Percentiles rank a stretch among this genome's conserved stretches.
Conservation (phyloP, 2,113 vertebrate species). For the Parus major region DNA sequence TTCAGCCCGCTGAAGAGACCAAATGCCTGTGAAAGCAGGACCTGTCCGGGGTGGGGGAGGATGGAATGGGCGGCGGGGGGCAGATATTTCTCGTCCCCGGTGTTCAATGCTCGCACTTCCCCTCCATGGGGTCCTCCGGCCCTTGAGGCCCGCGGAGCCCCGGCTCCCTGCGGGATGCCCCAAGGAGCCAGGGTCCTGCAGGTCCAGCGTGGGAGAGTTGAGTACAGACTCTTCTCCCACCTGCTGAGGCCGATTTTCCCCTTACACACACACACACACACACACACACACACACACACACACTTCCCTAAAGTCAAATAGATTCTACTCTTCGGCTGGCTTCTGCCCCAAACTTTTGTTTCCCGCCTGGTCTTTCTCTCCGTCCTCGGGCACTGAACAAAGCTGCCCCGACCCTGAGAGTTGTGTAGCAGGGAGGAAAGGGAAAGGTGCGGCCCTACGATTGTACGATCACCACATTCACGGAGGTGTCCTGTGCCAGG, state of each 20-base stretch:
- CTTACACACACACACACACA: neutral
- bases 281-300: neutral
- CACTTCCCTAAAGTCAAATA: neutral
- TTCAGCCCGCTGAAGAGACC: neutral
- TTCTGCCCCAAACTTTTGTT: neutral
- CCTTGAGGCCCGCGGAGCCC: neutral
- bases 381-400: neutral
- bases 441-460: neutral
- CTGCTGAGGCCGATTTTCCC: neutral
- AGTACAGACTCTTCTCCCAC: neutral
- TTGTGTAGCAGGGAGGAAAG: neutral
- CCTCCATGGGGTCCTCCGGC: neutral
- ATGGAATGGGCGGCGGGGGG: neutral
- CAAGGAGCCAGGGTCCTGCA: neutral
- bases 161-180: neutral
- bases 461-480: neutral
- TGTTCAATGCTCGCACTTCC: neutral
- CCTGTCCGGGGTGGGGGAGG: neutral
- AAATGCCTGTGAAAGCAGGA: neutral
- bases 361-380: neutral
- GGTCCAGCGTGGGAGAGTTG: neutral
- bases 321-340: neutral
- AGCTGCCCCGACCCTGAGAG: neutral
- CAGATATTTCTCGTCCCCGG: neutral
- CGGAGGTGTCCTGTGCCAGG: neutral